These are phyloP conservation scores for Keiferia lycopersicella DNA, from an alignment of 2,888 invertebrate genomes.

Conservation along the genomic window DNA sequence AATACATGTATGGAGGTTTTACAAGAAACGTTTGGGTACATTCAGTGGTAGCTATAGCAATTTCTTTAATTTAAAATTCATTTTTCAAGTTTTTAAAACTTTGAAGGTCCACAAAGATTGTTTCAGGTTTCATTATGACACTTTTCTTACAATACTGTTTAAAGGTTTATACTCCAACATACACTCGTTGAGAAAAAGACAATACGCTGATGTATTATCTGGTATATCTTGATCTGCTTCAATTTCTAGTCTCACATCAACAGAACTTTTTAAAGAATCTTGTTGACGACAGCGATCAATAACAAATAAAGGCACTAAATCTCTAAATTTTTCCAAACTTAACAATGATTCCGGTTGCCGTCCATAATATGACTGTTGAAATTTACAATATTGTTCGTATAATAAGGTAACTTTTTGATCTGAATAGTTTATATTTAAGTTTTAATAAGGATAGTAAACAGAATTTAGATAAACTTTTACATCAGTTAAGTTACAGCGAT, in stretches of 20 bases:
- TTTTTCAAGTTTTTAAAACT: constrained; percentile 20
- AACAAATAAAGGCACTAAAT: constrained; percentile 36
- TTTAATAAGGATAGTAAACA: constrained; percentile 41
- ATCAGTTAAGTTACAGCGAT: constrained; percentile 33
- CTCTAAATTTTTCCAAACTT: constrained; percentile 33
- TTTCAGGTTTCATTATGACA: constrained; percentile 5
- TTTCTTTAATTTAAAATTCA: constrained; percentile 23
- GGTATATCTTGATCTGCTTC: constrained; percentile 36
- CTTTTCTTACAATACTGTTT: constrained; percentile 35
- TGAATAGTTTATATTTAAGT: constrained; percentile 34
- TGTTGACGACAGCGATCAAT: constrained; percentile 36
- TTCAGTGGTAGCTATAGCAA: constrained; percentile 1
- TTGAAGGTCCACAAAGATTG: constrained; percentile 23
- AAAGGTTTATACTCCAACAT: constrained; percentile 37
- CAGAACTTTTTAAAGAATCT: constrained; percentile 39
- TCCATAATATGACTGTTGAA: constrained; percentile 41
- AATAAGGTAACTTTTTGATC: constrained; percentile 19
- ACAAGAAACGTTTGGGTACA: constrained; percentile 16
- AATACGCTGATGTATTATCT: constrained; percentile 37
- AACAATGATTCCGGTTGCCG: constrained; percentile 34
- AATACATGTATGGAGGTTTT: constrained; percentile 27
- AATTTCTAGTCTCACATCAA: constrained; percentile 40
- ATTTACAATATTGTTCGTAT: constrained; percentile 36
- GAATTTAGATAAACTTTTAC: constrained; percentile 35
- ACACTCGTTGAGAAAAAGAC: constrained; percentile 39